Evolutionary conservation across 1,140 invertebrate genomes (phyloP), one percentile per base, ranked within the genome.

Genomic region (Drosophila punjabiensis): DNA sequence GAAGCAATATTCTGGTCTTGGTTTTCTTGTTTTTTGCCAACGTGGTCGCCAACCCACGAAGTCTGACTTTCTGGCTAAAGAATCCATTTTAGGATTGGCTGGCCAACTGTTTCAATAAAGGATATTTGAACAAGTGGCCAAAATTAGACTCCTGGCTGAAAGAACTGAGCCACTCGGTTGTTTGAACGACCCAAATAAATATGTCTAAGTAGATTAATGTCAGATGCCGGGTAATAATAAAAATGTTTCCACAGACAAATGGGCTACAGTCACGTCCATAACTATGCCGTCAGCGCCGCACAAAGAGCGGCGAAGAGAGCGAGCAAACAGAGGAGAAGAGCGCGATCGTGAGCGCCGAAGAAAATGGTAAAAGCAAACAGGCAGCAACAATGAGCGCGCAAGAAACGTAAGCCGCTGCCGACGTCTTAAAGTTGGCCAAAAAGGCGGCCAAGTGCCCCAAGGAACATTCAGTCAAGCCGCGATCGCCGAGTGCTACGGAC

Each of bases 381-480:
- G 47, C 68, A 78, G 68, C 75, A 82, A 81, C 80, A 82, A 76
- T 82, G 78, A 86, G 81, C 73, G 20, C 5, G 73, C 73, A 73
- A 67, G 35, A 77, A 87, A 87, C 76, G 76, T 67, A 82, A 75
- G 71, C 74, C 76, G 63, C 53, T 65, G 83, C 63, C 58, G 69
- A 59, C 69, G 74, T 41, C 69, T 84, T 79, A 76, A 69, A 89
- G 55, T 86, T 82, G 77, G 89, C 89, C 89, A 92, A 92, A 91
- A 92, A 92, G 79, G 91, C 82, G 79, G 81, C 82, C 79, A 85
- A 79, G 69, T 55, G 65, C 70, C 84, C 58, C 52, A 71, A 91
- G 83, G 81, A 92, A 88, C 74, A 88, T 76, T 92, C 91, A 92
- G 91, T 92, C 81, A 78, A 82, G 70, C 74, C 83, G 88, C 91